These are phyloP conservation scores for Syrmaticus mikado DNA, from an alignment of 2,113 vertebrate genomes.

Conservation along the genomic window DNA sequence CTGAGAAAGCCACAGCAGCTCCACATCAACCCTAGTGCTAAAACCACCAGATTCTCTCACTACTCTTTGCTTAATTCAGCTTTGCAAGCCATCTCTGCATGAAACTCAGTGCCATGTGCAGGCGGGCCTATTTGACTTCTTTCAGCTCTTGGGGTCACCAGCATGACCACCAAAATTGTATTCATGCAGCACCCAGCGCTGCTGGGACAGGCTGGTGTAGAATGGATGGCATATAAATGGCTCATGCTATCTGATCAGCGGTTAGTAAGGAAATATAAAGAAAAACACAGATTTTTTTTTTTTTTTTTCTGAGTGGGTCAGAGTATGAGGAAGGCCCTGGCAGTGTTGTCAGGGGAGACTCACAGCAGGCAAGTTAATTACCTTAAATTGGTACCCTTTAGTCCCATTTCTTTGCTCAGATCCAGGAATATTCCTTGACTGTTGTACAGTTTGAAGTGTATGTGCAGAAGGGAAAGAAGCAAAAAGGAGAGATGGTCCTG, in stretches of 20 bases:
- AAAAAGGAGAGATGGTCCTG: not conserved
- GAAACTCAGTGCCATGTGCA: not conserved
- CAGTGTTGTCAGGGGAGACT: not conserved
- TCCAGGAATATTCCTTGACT: not conserved
- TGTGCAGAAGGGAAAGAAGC: not conserved
- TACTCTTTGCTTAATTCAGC: not conserved
- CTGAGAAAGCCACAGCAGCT: not conserved
- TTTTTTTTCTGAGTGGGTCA: not conserved
- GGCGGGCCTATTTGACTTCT: not conserved
- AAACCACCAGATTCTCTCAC: not conserved
- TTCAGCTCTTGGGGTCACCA: not conserved
- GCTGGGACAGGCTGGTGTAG: not conserved
- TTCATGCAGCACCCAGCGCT: not conserved
- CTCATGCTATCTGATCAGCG: not conserved
- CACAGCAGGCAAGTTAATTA: not conserved
- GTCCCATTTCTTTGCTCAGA: not conserved
- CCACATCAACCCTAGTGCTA: not conserved
- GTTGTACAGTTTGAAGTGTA: accelerated
- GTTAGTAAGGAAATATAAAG: not conserved
- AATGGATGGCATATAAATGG: accelerated
- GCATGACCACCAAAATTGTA: not conserved
- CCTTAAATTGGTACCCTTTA: not conserved
- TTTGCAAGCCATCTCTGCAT: not conserved
- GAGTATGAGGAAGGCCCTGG: not conserved
- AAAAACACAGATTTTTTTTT: not conserved